Evolutionary conservation across 1,140 invertebrate genomes (phyloP).

Genomic region (Neelides sp.): DNA sequence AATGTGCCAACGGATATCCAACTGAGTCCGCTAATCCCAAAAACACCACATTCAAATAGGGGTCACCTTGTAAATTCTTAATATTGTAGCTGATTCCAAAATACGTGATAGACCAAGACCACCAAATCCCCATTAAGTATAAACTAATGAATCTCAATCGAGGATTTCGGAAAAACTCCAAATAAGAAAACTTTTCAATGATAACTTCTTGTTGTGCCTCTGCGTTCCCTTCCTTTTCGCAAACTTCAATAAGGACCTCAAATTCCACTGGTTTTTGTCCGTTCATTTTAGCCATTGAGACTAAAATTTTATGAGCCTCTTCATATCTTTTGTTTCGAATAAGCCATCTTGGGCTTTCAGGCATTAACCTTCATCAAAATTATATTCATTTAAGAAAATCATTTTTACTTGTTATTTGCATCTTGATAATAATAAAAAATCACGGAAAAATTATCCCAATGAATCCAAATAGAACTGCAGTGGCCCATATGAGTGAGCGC

Average conservation of each 20-base stretch:
- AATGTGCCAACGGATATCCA: conserved; percentile 8
- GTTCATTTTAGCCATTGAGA: conserved; percentile 24
- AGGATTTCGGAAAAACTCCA: conserved; percentile 20
- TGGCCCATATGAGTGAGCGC: conserved; percentile 10
- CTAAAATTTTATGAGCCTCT: conserved; percentile 21
- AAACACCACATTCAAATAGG: conserved; percentile 11
- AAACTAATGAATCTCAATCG: conserved; percentile 3
- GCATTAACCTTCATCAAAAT: conserved; percentile 17
- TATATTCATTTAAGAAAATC: not conserved
- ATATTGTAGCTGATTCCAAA: conserved; percentile 17
- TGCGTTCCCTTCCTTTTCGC: conserved; percentile 1
- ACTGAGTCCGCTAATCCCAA: conserved; percentile 13
- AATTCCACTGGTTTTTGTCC: conserved; percentile 4
- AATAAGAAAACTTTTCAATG: conserved; percentile 10
- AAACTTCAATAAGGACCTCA: conserved; percentile 4
- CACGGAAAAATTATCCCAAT: not conserved
- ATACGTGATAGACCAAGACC: conserved; percentile 11
- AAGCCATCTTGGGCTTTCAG: conserved; percentile 27
- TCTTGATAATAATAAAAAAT: not conserved
- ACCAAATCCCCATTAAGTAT: conserved; percentile 18
- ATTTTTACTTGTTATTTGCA: not conserved
- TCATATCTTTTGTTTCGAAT: conserved; percentile 16
- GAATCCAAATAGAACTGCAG: not conserved
- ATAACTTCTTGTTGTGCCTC: not conserved
- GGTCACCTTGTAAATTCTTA: conserved; percentile 12